Base-by-base conservation (phyloP, 1,140 invertebrate species). In the Penaeus japonicus region DNA sequence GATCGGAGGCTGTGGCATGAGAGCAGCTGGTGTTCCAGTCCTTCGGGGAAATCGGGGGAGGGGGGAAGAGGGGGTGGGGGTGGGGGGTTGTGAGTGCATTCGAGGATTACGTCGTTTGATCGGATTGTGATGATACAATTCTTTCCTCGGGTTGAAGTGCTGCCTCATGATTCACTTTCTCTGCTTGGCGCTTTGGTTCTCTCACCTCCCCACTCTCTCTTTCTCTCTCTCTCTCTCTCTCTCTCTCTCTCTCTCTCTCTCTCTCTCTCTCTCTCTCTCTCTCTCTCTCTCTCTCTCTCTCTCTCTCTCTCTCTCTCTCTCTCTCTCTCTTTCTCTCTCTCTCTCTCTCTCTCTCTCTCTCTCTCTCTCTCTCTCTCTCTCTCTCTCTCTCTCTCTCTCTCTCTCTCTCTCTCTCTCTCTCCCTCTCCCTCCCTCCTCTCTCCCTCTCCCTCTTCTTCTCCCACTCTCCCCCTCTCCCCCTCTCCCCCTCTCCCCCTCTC, bases 301-400 rank as follows among this genome's bases (percentile, higher is more conserved):
- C 75, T 78, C 75, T 78, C 75, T 78, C 75, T 78, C 75, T 78
- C 75, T 78, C 75, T 78, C 32, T 79, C 39, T 79, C 70, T 73
- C 18, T 32, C 27, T 73, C 0, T 75, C 24, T 75, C 0, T 10
- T 20, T 75, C 70, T 75, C 70, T 4, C 65, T 75, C 70, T 32
- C 24, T 32, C 70, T 75, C 70, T 75, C 24, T 73, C 5, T 7
- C 17, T 73, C 27, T 27, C 0, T 27, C 2, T 22, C 7, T 65
- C 4, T 65, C 62, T 65, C 77, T 79, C 77, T 79, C 77, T 79
- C 77, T 79, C 75, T 79, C 77, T 79, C 77, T 79, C 77, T 79
- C 77, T 79, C 12, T 80, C 78, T 80, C 78, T 47, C 12, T 80
- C 35, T 80, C 17, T 80, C 32, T 80, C 78, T 47, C 78, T 80